phyloP scores from a whole-genome alignment of 2,113 vertebrate genomes.

The Mustelus asterias region DNA sequence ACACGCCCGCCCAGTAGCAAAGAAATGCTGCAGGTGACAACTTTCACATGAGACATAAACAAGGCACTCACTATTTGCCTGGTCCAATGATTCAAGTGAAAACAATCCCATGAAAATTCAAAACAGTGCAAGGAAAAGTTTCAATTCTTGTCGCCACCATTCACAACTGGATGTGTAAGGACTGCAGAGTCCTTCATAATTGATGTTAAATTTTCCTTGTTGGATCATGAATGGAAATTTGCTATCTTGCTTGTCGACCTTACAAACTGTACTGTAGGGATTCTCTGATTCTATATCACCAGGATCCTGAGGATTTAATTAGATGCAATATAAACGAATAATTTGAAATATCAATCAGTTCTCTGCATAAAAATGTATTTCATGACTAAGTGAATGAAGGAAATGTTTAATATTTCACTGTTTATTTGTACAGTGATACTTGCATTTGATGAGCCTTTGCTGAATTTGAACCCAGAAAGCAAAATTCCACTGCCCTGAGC shows the following conservation, averaged over 20 bases:
- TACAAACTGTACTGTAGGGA: neutral
- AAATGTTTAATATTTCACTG: neutral
- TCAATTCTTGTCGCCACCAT: no score
- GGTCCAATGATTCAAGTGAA: neutral
- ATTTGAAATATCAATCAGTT: neutral
- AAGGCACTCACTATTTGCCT: neutral
- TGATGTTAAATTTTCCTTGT: neutral
- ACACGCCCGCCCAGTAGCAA: neutral
- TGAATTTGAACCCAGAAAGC: neutral
- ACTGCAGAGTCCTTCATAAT: neutral
- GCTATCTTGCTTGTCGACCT: neutral
- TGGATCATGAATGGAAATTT: neutral
- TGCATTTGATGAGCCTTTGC: neutral
- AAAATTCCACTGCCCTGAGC: neutral
- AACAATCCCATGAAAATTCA: neutral
- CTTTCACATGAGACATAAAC: neutral
- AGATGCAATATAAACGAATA: neutral
- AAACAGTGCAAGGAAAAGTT: neutral
- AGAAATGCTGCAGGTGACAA: neutral
- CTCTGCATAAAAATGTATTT: neutral
- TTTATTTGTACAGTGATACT: neutral
- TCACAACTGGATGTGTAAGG: no score
- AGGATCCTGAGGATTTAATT: neutral
- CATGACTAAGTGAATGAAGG: neutral
- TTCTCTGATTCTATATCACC: neutral